Conservation (phyloP, 2,113 vertebrate species). For the Epinephelus lanceolatus region DNA sequence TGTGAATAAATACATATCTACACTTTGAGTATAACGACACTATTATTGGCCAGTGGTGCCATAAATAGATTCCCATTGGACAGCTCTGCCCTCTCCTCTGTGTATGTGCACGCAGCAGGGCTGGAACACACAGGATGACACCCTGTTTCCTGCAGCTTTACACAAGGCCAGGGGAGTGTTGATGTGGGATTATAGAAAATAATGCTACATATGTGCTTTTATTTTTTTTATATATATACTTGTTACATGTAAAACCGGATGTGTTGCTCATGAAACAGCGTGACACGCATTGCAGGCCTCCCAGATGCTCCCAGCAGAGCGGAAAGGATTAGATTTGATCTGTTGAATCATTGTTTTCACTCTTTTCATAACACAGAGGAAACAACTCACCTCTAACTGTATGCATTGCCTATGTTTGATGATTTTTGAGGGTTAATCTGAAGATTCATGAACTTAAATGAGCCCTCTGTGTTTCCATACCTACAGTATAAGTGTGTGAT, state of each 20-base stretch:
- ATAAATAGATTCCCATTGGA: slow-evolving; percentile 48
- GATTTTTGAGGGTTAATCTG: neutral
- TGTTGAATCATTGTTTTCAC: slow-evolving; percentile 44
- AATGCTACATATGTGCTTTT: neutral
- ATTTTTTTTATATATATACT: neutral
- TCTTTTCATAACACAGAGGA: slow-evolving; percentile 11
- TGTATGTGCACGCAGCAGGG: neutral
- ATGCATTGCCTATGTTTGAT: neutral
- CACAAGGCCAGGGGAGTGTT: neutral
- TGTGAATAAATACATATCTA: slow-evolving; percentile 28
- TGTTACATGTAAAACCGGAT: slow-evolving; percentile 14
- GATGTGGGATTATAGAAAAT: slow-evolving; percentile 24
- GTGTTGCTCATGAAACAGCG: slow-evolving; percentile 37
- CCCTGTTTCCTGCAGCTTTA: slow-evolving; percentile 26
- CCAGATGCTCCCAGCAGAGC: slow-evolving; percentile 28
- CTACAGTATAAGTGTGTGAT: neutral
- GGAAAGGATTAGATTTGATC: slow-evolving; percentile 52
- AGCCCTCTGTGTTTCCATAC: neutral
- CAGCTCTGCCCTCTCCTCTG: neutral
- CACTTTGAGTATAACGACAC: neutral
- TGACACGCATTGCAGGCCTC: slow-evolving; percentile 30
- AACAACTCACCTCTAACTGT: neutral
- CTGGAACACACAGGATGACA: slow-evolving; percentile 30
- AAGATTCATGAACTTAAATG: neutral
- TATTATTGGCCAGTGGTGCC: slow-evolving; percentile 19